Conservation (phyloP, 2,113 vertebrate genomes). For the Hucho hucho region DNA sequence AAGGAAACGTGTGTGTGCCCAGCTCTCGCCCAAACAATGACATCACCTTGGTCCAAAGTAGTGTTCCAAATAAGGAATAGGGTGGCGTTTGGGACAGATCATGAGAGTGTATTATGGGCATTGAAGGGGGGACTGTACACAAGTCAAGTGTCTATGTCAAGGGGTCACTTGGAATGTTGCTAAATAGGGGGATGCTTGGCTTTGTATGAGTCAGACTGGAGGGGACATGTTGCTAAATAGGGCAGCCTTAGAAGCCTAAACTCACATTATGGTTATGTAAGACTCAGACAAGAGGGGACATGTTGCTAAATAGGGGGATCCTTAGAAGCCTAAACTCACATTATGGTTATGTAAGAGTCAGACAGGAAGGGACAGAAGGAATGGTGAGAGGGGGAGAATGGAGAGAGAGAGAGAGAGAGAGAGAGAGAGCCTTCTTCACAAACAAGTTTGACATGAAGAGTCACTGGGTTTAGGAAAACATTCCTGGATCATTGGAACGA, state of each 20-base stretch:
- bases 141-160: conserved; percentile 52
- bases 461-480: conserved; percentile 78
- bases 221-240: no score
- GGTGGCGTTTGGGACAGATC: not conserved
- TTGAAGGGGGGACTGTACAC: conserved; percentile 26
- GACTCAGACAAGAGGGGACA: no score
- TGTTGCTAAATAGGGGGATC: no score
- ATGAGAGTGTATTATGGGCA: conserved; percentile 23
- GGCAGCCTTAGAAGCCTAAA: no score
- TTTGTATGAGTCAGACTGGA: conserved; percentile 12
- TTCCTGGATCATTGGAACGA: conserved; percentile 59
- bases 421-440: no score
- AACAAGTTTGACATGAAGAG: conserved; percentile 60
- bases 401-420: conserved; percentile 39
- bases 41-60: not conserved
- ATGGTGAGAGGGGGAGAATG: conserved; percentile 24
- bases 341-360: not conserved
- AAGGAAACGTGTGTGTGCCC: not conserved
- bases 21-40: conserved; percentile 12
- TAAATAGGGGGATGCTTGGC: conserved; percentile 23
- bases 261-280: no score
- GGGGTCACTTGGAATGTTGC: conserved; percentile 34
- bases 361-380: conserved; percentile 8
- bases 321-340: no score
- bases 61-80: no score